Conservation (phyloP, 2,797 vertebrate species). For the Crenuchus spilurus region DNA sequence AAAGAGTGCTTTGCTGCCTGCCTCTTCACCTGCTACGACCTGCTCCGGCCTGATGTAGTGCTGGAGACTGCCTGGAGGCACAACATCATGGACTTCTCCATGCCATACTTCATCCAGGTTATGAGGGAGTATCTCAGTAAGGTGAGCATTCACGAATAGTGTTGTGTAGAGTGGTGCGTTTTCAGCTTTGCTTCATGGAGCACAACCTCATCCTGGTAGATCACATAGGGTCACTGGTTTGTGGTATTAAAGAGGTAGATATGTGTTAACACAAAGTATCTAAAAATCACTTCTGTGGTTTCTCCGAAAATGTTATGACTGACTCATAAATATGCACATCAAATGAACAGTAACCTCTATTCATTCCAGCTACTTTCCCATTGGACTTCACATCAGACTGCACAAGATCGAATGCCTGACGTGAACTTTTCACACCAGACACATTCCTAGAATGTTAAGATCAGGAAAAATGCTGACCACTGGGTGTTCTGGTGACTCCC, state of each 20-base stretch:
- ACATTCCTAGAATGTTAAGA: not conserved
- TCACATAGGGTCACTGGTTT: not conserved
- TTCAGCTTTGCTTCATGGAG: not conserved
- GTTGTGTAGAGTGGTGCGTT: no score
- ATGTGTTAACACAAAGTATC: no score
- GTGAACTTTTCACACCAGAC: not conserved
- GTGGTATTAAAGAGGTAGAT: no score
- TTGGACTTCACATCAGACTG: not conserved
- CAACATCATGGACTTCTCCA: constrained; percentile 99
- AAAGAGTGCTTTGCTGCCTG: constrained; percentile 93
- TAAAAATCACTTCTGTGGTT: not conserved
- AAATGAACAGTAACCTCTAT: no score
- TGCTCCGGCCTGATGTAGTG: constrained; percentile 95
- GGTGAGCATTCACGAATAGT: constrained; percentile 74
- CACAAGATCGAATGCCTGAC: not conserved
- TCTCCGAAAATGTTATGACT: not conserved
- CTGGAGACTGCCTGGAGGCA: constrained; percentile 98
- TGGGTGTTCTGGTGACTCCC: no score
- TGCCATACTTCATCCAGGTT: constrained; percentile 99
- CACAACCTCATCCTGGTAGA: not conserved
- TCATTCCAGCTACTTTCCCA: not conserved
- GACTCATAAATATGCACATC: no score
- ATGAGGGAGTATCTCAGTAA: constrained; percentile 98
- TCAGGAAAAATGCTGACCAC: not conserved
- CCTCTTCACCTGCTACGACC: constrained; percentile 97